These are phyloP conservation scores for Galendromus occidentalis DNA, from an alignment of 1,140 invertebrate species.

Conservation along the genomic window DNA sequence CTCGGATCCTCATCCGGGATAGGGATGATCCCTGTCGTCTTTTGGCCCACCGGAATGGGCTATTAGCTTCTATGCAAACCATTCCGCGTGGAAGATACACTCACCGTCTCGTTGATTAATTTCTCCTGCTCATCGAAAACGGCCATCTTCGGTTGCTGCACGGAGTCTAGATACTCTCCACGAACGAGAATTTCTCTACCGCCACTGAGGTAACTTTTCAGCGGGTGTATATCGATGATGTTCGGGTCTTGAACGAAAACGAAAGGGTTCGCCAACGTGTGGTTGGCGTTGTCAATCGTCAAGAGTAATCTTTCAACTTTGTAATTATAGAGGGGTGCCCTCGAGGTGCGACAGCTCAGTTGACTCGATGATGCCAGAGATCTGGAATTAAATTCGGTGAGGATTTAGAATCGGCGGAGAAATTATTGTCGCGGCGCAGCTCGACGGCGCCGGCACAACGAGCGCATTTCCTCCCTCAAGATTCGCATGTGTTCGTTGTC, in stretches of 20 bases:
- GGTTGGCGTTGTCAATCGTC: constrained; percentile 59
- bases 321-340: constrained; percentile 30
- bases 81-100: too few species aligned
- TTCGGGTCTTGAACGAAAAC: constrained; percentile 80
- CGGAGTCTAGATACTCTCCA: constrained; percentile 70
- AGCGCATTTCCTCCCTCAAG: too few species aligned
- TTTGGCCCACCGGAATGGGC: too few species aligned
- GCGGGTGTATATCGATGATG: constrained; percentile 33
- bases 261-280: constrained; percentile 48
- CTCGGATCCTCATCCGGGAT: too few species aligned
- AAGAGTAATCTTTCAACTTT: constrained; percentile 38
- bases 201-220: constrained; percentile 34
- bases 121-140: constrained; percentile 41
- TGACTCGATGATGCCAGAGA: constrained; percentile 51
- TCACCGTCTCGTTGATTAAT: constrained; percentile 20
- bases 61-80: too few species aligned
- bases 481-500: too few species aligned
- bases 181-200: constrained; percentile 79
- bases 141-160: constrained; percentile 73
- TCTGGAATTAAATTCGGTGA: constrained; percentile 14
- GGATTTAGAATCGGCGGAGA: background rate
- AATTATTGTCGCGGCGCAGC: background rate
- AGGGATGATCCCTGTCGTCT: too few species aligned
- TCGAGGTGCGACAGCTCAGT: constrained; percentile 64
- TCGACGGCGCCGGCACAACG: too few species aligned